Evolutionary conservation across 1,140 invertebrate genomes (phyloP).

Genomic region (Homarus americanus): DNA sequence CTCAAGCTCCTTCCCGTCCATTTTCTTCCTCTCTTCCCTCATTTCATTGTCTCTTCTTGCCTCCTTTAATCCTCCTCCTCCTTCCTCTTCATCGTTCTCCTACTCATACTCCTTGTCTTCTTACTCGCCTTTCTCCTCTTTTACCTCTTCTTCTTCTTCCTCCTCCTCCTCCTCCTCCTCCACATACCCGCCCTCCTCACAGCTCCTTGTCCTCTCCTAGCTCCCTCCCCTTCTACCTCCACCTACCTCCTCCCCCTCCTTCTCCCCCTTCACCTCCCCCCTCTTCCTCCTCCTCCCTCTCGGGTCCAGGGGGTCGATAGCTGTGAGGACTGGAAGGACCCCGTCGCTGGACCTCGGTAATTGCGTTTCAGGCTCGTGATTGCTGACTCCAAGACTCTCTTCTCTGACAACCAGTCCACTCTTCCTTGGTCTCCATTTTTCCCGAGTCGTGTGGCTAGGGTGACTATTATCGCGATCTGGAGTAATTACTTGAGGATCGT

Average conservation of each 20-base stretch:
- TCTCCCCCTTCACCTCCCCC: not conserved
- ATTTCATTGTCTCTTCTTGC: not conserved
- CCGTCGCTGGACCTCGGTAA: constrained; percentile 42
- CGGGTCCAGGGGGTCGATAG: constrained; percentile 38
- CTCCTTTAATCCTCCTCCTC: not conserved
- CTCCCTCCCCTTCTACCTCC: not conserved
- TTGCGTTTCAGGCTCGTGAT: constrained; percentile 39
- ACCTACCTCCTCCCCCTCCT: no score
- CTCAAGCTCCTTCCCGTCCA: not conserved
- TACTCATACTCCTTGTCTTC: not conserved
- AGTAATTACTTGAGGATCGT: not conserved
- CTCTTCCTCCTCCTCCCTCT: not conserved
- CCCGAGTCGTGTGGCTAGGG: not conserved
- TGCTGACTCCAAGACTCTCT: constrained; percentile 42
- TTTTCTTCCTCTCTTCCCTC: not conserved
- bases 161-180: no score
- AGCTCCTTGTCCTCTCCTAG: not conserved
- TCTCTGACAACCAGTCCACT: constrained; percentile 32
- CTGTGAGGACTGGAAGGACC: constrained; percentile 6
- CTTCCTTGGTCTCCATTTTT: not conserved
- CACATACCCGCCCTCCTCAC: no score
- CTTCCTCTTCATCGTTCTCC: not conserved
- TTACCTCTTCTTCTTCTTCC: not conserved
- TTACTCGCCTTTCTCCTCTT: no score
- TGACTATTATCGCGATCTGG: not conserved